Base-by-base conservation (phyloP, 2,797 vertebrate species). In the Sebastes itinus region DNA sequence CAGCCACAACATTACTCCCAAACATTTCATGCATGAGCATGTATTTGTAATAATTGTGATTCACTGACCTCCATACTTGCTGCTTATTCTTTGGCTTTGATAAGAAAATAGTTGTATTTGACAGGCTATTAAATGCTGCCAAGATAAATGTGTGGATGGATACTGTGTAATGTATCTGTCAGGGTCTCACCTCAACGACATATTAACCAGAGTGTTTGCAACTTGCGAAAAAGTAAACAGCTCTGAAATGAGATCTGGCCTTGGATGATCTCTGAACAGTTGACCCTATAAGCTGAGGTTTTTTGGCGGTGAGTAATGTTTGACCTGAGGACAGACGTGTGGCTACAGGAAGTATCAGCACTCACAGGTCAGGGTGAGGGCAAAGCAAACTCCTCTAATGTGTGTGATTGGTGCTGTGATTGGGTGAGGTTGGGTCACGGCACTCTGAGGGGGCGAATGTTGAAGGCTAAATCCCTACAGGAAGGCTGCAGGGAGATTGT, bases 301-400 rank as follows among this genome's bases (percentile, higher is more conserved):
- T 80, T 82, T 81, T 84, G 64, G 52, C 30, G 7, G 28, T 85
- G 78, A 87, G 70, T 81, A 78, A 87, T 81, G 85, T 87, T 82
- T 85, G 84, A 90, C 78, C 75, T 6, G 65, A 82, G 78, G 88
- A 88, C 78, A 79, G 76, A 88, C 38, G 35, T 90, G 89, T 83
- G 83, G 79, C 78, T 81, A 75, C 86, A 89, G 87, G 87, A 92
- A 89, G 84, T 88, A 66, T 85, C 73, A 52, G 66, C 66, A 23
- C 77, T 84, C 80, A 7, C 65, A 73, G 89, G 90, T 88, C 88
- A 84, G 61, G 20, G 13, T 22, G 62, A 84, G 88, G 89, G 85
- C 78, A 86, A 76, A 72, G 38, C 65, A 60, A 77, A 73, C 64
- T 63, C 42, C 55, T 90, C 76, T 80, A 62, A 84, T 86, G 82